Evolutionary conservation across 1,140 invertebrate species (phyloP), one percentile per base, ranked within the genome.

Genomic region (Drosophila eugracilis): DNA sequence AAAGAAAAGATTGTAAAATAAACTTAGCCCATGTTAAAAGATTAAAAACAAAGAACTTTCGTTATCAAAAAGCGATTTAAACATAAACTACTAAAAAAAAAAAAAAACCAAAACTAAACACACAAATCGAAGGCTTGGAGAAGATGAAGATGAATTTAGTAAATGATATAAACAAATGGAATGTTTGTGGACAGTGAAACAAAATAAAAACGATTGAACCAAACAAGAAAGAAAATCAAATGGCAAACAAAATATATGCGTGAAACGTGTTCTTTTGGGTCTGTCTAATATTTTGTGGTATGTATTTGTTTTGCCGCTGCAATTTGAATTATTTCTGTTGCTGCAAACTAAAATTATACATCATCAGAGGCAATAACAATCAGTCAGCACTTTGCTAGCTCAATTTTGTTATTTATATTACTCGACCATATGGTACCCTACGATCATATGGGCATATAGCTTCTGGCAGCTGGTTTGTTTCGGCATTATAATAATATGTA

Each of bases 1-100:
- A 15, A 36, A 5, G 9, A 36, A 22, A 24, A 24, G 45, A 66
- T 52, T 76, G 58, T 75, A 75, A 52, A 44, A 55, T 28, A 53
- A 75, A 75, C 14, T 26, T 60, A 65, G 39, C 37, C 77, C 32
- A 32, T 74, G 71, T 74, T 74, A 74, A 47, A 63, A 44, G 12
- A 17, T 28, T 2, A 66, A 57, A 66, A 49, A 12, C 9, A 21
- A 28, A 45, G 10, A 60, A 41, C 42, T 57, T 37, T 62, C 34
- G 60, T 53, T 66, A 81, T 73, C 58, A 44, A 32, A 76, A 19
- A n/a, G 17, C 41, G 41, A 59, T 37, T 58, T 19, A 36, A 52
- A 58, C 12, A 47, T 19, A 42, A 7, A 15, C 50, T 19, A 17
- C 62, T 5, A 36, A 44, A 37, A 50, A 65, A 12, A 32, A 28